Conservation (phyloP, 35 echinoderm and acorn worm genomes). For the Antedon bifida region DNA sequence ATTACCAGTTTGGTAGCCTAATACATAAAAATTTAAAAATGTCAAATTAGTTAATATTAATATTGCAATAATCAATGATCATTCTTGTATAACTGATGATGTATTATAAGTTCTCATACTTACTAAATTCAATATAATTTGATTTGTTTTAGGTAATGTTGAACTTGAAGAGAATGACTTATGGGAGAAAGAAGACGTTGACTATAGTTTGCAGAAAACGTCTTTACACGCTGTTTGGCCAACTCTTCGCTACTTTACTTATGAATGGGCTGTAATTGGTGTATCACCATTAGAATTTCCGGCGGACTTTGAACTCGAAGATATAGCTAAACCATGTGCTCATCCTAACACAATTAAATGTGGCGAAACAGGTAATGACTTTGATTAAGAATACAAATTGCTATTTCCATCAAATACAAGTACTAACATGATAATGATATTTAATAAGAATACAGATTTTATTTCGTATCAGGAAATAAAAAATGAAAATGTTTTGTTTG, state of each 20-base stretch:
- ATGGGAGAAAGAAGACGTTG: conserved; percentile 9
- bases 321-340: conserved; percentile 9
- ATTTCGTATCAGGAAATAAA: neutral
- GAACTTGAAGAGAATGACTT: neutral
- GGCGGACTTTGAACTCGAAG: neutral
- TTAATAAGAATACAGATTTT: too few relatives aligned
- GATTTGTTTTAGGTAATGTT: conserved; percentile 3
- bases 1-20: too few relatives aligned
- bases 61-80: too few relatives aligned
- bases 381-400: too few relatives aligned
- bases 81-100: too few relatives aligned
- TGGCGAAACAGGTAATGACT: conserved; percentile 28
- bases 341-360: neutral
- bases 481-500: neutral
- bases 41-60: too few relatives aligned
- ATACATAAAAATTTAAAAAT: too few relatives aligned
- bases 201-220: neutral
- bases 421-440: too few relatives aligned
- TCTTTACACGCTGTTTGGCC: conserved; percentile 23
- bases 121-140: too few relatives aligned
- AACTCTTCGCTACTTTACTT: conserved; percentile 12
- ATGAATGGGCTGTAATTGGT: too few relatives aligned
- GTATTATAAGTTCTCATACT: too few relatives aligned
- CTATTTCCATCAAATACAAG: too few relatives aligned
- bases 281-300: conserved; percentile 1